These are phyloP conservation scores for Dascillus cervinus DNA, from an alignment of 2,888 invertebrate species.

Conservation along the genomic window DNA sequence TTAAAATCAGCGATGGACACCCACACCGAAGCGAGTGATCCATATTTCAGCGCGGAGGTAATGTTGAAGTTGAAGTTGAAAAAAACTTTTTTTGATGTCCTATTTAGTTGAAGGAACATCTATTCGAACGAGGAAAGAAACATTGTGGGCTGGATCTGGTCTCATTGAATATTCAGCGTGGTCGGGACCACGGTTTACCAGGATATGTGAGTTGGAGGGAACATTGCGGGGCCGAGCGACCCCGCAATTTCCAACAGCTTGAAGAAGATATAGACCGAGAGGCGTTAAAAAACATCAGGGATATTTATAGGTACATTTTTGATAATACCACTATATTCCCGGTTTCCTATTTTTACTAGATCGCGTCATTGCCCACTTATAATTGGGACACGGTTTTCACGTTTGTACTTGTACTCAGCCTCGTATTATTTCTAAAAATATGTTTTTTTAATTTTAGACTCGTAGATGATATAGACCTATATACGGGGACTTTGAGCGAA, in stretches of 20 bases:
- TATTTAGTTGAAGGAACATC: slow-evolving; percentile 59
- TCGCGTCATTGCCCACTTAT: too few relatives aligned
- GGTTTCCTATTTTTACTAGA: too few relatives aligned
- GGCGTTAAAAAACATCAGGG: slow-evolving; percentile 53
- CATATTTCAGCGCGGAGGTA: slow-evolving; percentile 58
- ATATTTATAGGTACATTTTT: slow-evolving; percentile 52
- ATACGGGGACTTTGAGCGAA: slow-evolving; percentile 82
- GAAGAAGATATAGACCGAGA: slow-evolving; percentile 55
- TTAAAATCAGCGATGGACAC: slow-evolving; percentile 61
- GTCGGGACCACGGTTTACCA: slow-evolving; percentile 80
- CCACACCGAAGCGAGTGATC: slow-evolving; percentile 52
- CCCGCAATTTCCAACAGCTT: slow-evolving; percentile 58
- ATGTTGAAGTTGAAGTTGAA: too few relatives aligned
- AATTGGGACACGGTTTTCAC: too few relatives aligned
- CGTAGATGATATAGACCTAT: slow-evolving; percentile 82
- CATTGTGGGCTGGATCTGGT: slow-evolving; percentile 76
- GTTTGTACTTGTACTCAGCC: too few relatives aligned
- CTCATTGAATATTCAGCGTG: slow-evolving; percentile 81
- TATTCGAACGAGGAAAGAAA: slow-evolving; percentile 52
- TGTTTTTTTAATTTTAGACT: slow-evolving; percentile 37
- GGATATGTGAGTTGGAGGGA: slow-evolving; percentile 70
- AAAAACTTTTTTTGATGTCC: not conserved
- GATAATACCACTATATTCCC: too few relatives aligned
- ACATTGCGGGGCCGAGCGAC: slow-evolving; percentile 61
- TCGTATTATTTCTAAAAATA: slow-evolving; percentile 2